Percentiles rank a stretch among this genome's conserved stretches.
Conservation (phyloP, 2,113 vertebrate genomes). For the Myiopsitta monachus region DNA sequence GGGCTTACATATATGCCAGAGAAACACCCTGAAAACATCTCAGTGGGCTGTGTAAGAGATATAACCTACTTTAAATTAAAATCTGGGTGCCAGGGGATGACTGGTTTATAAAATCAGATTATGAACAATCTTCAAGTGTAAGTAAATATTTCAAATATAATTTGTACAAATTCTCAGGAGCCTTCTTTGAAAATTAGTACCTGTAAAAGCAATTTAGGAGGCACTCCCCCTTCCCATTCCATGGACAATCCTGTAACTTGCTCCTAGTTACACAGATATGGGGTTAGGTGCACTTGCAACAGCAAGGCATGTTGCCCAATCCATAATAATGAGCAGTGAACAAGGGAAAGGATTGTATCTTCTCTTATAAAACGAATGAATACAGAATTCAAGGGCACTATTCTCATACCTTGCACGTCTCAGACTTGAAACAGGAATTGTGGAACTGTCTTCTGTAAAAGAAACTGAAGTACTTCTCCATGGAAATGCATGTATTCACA, state of each 20-base stretch:
- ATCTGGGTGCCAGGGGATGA: background rate
- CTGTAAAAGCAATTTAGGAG: conserved; percentile 22
- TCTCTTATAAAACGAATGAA: background rate
- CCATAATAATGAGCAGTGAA: background rate
- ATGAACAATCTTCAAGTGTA: background rate
- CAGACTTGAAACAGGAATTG: background rate
- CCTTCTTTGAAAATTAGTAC: conserved; percentile 32
- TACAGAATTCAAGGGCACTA: background rate
- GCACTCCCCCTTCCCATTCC: background rate
- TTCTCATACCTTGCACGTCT: background rate
- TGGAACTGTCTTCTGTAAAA: conserved; percentile 18
- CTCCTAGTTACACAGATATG: background rate
- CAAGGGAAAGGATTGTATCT: background rate
- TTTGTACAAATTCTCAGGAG: conserved; percentile 35
- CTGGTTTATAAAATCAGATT: background rate
- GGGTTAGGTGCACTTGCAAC: background rate
- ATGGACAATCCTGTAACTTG: background rate
- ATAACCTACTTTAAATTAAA: background rate
- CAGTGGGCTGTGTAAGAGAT: background rate
- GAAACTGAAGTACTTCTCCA: background rate
- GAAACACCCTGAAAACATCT: background rate
- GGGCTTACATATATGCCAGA: background rate
- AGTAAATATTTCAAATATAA: conserved; percentile 21
- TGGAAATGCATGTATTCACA: conserved; percentile 21
- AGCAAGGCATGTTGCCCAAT: background rate